Evolutionary conservation across 2,888 invertebrate genomes (phyloP), one percentile per base, ranked within the genome.

Genomic region (Hypselothyrea guttata): DNA sequence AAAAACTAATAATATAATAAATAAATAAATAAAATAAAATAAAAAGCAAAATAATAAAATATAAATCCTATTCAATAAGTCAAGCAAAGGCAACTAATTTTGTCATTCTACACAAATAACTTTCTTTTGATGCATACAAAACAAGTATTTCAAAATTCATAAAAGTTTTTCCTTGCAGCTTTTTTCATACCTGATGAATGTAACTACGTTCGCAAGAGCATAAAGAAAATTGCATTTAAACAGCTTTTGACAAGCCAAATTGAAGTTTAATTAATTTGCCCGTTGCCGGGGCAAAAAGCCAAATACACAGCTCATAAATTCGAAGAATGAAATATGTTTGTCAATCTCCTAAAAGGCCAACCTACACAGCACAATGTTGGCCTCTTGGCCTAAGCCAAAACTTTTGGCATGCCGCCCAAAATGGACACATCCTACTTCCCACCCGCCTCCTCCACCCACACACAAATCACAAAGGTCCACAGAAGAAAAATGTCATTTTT

Each of bases 401-500:
- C 41, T 18, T 4, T 55, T 65, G 65, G 44, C 54, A 73, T 58
- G 45, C 42, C 42, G 72, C 68, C 72, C 60, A 42, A 35, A 49
- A 9, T 2, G 22, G 18, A 16, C 53, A 35, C 11, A 4, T 34
- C 30, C 28, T 4, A 1, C 31, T 2, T 11, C 1, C 28, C 28
- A 7, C 28, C 28, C n/a, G 9, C 31, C 31, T 4, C 9, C 31
- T n/a, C 3, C 13, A 1, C 13, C 2, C 13, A 11, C 9, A 11
- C 9, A 8, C 5, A 9, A 5, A 5, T 22, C 18, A 0, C 4
- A 7, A 5, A 4, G 1, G 4, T 16, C 3, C 3, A n/a, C 7
- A 8, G 40, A 27, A 56, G 71, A 84, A 84, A 78, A 78, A 84
- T 84, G 85, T 82, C 85, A 78, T 83, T 68, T 84, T 83, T 64